Percentiles rank a stretch among this genome's conserved stretches.
Conservation (phyloP, 1,140 invertebrate species). For the Colletes gigas region DNA sequence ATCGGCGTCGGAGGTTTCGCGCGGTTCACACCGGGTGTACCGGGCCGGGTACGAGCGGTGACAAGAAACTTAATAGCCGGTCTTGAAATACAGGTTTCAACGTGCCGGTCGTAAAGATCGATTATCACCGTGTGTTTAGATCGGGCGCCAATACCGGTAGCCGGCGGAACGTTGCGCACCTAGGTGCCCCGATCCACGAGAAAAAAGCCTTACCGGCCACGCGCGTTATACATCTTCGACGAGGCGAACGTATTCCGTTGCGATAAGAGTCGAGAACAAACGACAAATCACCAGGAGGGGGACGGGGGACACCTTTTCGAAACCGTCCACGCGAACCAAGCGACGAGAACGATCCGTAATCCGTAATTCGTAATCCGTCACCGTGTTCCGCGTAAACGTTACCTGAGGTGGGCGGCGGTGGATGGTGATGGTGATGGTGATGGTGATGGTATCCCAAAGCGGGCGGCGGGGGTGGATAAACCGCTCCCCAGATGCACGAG, state of each 20-base stretch:
- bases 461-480: conserved; percentile 75
- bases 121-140: conserved; percentile 63
- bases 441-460: conserved; percentile 73
- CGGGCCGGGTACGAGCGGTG: conserved; percentile 48
- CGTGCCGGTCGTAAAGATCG: conserved; percentile 65
- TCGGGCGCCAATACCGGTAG: conserved; percentile 59
- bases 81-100: conserved; percentile 68
- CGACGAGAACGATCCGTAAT: too few species aligned
- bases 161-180: conserved; percentile 42
- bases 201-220: not conserved
- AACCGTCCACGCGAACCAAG: conserved; percentile 15
- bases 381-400: conserved; percentile 34
- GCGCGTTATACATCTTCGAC: not conserved
- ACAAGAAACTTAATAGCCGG: conserved; percentile 67
- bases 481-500: conserved; percentile 75
- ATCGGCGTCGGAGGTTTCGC: not conserved
- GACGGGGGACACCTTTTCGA: not conserved
- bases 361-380: not conserved
- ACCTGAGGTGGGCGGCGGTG: conserved; percentile 71
- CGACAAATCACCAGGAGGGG: conserved; percentile 3
- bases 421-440: conserved; percentile 74
- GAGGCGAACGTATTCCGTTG: too few species aligned
- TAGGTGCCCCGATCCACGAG: conserved; percentile 16
- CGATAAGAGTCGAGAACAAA: too few species aligned
- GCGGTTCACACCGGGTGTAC: not conserved